Conservation (phyloP, 1,140 invertebrate genomes). For the Drepana arcuata region DNA sequence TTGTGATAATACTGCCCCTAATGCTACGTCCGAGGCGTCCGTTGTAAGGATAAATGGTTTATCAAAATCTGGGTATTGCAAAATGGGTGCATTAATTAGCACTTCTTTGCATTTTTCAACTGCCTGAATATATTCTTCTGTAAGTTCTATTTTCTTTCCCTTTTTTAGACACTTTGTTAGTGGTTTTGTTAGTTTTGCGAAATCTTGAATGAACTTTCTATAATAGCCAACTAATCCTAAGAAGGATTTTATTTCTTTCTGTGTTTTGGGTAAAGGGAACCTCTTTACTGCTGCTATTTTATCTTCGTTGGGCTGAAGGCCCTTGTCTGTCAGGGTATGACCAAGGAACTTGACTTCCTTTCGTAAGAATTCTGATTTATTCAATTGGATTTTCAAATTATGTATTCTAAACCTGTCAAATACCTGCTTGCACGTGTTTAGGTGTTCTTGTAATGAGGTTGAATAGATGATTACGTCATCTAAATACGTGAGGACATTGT, state of each 20-base stretch:
- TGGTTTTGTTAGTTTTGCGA: slow-evolving; percentile 10
- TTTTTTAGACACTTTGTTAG: slow-evolving; percentile 24
- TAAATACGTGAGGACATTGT: slow-evolving; percentile 4
- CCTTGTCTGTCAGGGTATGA: slow-evolving; percentile 16
- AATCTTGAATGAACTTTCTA: slow-evolving; percentile 11
- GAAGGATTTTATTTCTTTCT: slow-evolving; percentile 28
- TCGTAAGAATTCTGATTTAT: neutral
- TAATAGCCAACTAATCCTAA: slow-evolving; percentile 10
- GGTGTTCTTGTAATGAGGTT: neutral
- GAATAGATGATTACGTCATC: neutral
- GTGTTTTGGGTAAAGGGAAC: slow-evolving; percentile 24
- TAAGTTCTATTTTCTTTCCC: slow-evolving; percentile 8
- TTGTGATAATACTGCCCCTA: slow-evolving; percentile 18
- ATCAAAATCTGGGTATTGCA: slow-evolving; percentile 13
- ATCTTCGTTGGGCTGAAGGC: slow-evolving; percentile 23
- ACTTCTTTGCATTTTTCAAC: slow-evolving; percentile 13
- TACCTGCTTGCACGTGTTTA: neutral
- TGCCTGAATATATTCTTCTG: slow-evolving; percentile 3
- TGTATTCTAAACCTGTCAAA: neutral
- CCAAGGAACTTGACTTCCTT: neutral
- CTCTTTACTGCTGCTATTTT: slow-evolving; percentile 28
- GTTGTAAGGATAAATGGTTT: slow-evolving; percentile 21
- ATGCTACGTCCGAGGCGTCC: slow-evolving; percentile 16
- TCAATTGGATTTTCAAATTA: neutral
- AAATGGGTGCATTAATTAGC: slow-evolving; percentile 4